Evolutionary conservation across 2,113 vertebrate genomes (phyloP), one percentile per base, ranked within the genome.

Genomic region (Glaucidium brasilianum): DNA sequence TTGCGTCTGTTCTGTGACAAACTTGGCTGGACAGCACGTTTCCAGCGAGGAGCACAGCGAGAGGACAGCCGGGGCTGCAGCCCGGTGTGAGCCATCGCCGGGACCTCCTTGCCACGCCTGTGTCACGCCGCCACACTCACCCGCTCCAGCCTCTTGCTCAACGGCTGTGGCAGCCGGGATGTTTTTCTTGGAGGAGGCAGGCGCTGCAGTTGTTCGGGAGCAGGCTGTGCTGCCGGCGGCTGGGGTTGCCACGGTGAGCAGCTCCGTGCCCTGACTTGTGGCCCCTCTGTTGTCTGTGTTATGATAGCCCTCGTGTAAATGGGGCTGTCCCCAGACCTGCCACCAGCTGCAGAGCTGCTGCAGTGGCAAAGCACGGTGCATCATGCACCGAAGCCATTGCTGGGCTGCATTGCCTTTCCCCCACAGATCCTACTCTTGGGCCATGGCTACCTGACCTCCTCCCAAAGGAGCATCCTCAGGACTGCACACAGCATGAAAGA

Each of bases 341-440:
- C 26, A 34, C 43, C 53, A 45, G 47, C 45, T 21, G 29, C 39
- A 1, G 18, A 64, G 47, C 50, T 50, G 39, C 52, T 49, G 52
- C 47, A 4, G 0, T 4, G n/a, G 56, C 75, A 49, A 34, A 59
- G 35, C 43, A 21, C 1, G 0, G 25, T 2, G 4, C 0, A 2
- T 29, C 2, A 1, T 5, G 11, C 34, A 15, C 45, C 2, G 0
- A 43, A 78, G n/a, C 9, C 35, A 18, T 6, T 0, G 7, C 15
- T 17, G 39, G 71, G 69, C 18, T 68, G 25, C 12, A 2, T 1
- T 69, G 71, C 29, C 21, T 39, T 60, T 43, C 47, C 35, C 47
- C 19, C 34, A 26, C 7, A 23, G 20, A 52, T 32, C 45, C 16
- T 1, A 1, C 19, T 75, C 39, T 5, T 14, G 15, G 25, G 32